Evolutionary conservation across 1,140 invertebrate species (phyloP).

Genomic region (Tetranychus cinnabarinus): DNA sequence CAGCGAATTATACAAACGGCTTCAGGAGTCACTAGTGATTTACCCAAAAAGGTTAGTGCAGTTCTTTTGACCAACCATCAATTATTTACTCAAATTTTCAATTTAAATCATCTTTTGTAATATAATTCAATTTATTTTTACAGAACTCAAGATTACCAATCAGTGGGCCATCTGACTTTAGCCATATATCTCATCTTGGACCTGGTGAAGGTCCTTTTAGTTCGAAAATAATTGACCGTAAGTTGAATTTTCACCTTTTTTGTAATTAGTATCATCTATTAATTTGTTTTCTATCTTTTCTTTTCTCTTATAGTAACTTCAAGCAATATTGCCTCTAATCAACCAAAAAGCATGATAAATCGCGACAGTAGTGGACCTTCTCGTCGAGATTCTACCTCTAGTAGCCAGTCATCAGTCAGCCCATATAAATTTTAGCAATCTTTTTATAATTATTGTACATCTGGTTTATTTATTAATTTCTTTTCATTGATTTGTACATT

Average conservation of each 20-base stretch:
- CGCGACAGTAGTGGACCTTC: neutral
- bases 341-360: neutral
- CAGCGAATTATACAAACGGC: neutral
- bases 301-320: neutral
- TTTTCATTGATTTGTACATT: no score
- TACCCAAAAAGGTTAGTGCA: constrained; percentile 1
- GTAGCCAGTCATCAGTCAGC: constrained; percentile 2
- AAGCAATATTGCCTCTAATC: neutral
- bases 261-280: neutral
- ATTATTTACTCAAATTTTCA: constrained; percentile 5
- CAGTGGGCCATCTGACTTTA: constrained; percentile 91
- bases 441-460: neutral
- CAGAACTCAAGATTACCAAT: constrained; percentile 68
- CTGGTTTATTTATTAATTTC: no score
- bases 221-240: constrained; percentile 10
- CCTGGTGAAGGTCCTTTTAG: constrained; percentile 49
- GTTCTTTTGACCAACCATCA: neutral
- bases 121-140: constrained; percentile 35
- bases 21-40: neutral
- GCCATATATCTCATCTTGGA: constrained; percentile 95
- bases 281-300: neutral
- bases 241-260: neutral
- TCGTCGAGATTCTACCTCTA: neutral
- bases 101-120: constrained; percentile 2
- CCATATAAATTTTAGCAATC: constrained; percentile 1